Percentiles rank a stretch among this genome's conserved stretches.
phyloP scores from a whole-genome alignment of 2,888 invertebrate species.

The Ashinkailepas kermadecensis region DNA sequence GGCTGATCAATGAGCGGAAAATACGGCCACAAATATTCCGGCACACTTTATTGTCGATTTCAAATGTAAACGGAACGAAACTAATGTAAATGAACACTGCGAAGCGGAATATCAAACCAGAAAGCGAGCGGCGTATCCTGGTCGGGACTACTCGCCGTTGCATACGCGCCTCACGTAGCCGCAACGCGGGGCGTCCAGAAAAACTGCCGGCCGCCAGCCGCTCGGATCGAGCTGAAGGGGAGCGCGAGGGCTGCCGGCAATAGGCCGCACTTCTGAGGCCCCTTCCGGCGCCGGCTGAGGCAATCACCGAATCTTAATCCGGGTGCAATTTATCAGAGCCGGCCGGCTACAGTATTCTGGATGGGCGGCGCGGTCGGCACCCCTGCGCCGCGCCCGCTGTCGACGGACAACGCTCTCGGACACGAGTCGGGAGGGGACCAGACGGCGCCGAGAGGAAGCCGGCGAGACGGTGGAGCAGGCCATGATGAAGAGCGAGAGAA shows the following conservation, averaged over 20 bases:
- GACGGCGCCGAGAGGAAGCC: too few relatives aligned
- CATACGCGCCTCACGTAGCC: background rate
- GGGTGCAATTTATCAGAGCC: constrained; percentile 5
- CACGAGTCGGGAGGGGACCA: background rate
- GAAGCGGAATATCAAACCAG: background rate
- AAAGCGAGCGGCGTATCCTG: too few relatives aligned
- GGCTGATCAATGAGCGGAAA: background rate
- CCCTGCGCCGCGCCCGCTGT: background rate
- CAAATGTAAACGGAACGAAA: constrained; percentile 14
- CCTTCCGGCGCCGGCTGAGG: background rate
- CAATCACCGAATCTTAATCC: constrained; percentile 21
- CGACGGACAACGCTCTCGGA: background rate
- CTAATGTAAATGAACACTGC: constrained; percentile 7
- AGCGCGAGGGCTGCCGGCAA: background rate
- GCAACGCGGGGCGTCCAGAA: background rate
- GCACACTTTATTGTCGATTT: background rate
- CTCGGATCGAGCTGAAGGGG: background rate
- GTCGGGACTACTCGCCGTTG: too few relatives aligned
- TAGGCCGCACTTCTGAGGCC: background rate
- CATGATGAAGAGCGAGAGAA: too few relatives aligned
- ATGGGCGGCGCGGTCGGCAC: too few relatives aligned
- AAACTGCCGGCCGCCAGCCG: background rate
- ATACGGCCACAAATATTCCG: background rate
- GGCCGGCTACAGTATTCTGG: too few relatives aligned
- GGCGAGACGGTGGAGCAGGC: too few relatives aligned